Base-by-base conservation (phyloP, 2,113 vertebrate species). In the Enhydra lutris region DNA sequence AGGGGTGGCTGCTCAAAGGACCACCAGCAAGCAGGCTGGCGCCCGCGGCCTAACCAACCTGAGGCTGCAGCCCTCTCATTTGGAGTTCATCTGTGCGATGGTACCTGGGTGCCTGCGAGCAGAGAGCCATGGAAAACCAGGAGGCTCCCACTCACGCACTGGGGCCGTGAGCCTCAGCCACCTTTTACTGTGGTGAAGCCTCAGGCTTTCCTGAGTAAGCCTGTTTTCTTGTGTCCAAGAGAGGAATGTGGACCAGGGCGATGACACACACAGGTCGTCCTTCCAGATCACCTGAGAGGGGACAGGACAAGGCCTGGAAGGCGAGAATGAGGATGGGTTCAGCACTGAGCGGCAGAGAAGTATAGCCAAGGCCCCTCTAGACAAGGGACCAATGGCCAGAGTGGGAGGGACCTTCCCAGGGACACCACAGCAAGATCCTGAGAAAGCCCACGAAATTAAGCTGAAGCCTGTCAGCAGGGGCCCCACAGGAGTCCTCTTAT, bases 81-180 rank as follows among this genome's bases (percentile, higher is more conserved):
- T 81, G 61, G 57, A 34, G 26, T n/a, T 23, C 36, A 23, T 57
- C 36, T 45, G 47, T 65, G 45, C 4, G 8, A 76, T 31, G 4
- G n/a, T 34, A 39, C 57, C 55, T 0, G 0, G 42, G 21, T n/a
- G 39, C 57, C 52, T 0, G 0, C 31, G 21, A 26, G 39, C 14
- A 6, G 87, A 36, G 23, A 83, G 65, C 52, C 6, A 0, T 18
- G 7, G 55, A 94, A 67, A 42, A 47, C 11, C 55, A 9, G 3
- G 74, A 55, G 39, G 6, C 31, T 47, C 63, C 20, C 8, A 17
- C 3, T 24, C 2, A 1, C 34, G 11, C 42, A 4, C 0, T 12
- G 74, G 50, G 47, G 57, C 83, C 47, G 34, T 0, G 26, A 3
- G 15, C 31, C 50, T 59, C 15, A 34, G 24, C 31, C 14, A 0